A percentile compares a stretch with the other conserved stretches of the same genome.
phyloP scores from a whole-genome alignment of 2,797 vertebrate genomes.

The Hyperoplus immaculatus region DNA sequence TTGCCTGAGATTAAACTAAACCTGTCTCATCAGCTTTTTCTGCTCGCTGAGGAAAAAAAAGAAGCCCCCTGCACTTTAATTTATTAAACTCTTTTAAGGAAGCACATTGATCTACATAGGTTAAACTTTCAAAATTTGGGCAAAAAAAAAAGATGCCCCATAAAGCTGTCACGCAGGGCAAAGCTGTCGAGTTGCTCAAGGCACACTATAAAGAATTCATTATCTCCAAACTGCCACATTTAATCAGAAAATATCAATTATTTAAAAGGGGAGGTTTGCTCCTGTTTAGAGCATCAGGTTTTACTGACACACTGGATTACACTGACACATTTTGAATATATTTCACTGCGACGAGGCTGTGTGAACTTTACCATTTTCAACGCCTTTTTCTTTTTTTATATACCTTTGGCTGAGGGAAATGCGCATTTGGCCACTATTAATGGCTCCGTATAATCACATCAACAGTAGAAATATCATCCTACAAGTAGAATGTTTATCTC shows the following conservation, averaged over 20 bases:
- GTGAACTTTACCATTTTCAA: constrained; percentile 69
- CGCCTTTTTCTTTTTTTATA: constrained; percentile 22
- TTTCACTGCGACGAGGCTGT: constrained; percentile 46
- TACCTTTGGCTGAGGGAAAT: constrained; percentile 59
- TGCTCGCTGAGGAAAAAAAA: constrained; percentile 94
- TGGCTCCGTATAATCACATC: constrained; percentile 77
- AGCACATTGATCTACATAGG: constrained; percentile 99
- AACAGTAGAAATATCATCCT: constrained; percentile 70
- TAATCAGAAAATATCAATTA: constrained; percentile 98
- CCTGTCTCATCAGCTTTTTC: constrained; percentile 99
- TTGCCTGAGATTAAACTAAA: constrained; percentile 99
- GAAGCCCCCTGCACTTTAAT: constrained; percentile 99
- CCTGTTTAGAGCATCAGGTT: constrained; percentile 88
- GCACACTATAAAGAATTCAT: constrained; percentile 94
- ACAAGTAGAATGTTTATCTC: constrained; percentile 84
- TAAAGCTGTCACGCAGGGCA: constrained; percentile 93
- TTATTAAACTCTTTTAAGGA: constrained; percentile 99
- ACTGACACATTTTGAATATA: constrained; percentile 71
- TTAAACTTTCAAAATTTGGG: constrained; percentile 99
- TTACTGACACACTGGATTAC: constrained; percentile 81
- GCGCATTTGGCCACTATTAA: constrained; percentile 60
- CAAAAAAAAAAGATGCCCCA: constrained; percentile 90
- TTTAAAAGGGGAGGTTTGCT: constrained; percentile 92
- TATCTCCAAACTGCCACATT: constrained; percentile 93
- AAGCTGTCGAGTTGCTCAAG: constrained; percentile 95